A percentile compares a stretch with the other conserved stretches of the same genome.
Conservation (phyloP, 1,140 invertebrate genomes). For the Plectrocnemia conspersa region DNA sequence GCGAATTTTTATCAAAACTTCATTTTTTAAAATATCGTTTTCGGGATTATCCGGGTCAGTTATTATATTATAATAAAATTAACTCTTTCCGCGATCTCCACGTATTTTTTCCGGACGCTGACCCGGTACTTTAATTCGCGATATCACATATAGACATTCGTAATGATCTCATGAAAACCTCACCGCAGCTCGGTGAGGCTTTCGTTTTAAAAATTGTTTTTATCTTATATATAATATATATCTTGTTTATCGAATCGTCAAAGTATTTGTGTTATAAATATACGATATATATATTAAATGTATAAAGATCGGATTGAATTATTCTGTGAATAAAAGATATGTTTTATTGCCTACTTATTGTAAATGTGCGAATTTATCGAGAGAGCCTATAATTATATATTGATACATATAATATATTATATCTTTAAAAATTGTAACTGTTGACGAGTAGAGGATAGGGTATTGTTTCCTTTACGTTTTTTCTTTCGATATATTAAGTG, state of each 20-base stretch:
- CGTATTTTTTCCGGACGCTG: no score
- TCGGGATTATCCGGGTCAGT: no score
- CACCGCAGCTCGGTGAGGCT: no score
- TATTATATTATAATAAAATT: no score
- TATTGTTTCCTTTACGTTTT: constrained; percentile 18
- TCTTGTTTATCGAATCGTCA: constrained; percentile 27
- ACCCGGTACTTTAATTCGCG: no score
- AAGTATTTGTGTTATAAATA: constrained; percentile 30
- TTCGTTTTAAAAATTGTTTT: no score
- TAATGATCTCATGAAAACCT: background rate
- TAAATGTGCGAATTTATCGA: constrained; percentile 24
- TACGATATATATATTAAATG: constrained; percentile 15
- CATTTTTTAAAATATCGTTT: no score
- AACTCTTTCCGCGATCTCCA: no score
- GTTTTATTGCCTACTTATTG: constrained; percentile 28
- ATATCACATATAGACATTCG: no score
- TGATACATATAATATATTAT: constrained; percentile 17
- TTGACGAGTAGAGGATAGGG: constrained; percentile 22
- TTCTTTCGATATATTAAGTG: no score
- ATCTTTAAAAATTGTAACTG: constrained; percentile 25
- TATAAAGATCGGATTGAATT: constrained; percentile 9
- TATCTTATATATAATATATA: constrained; percentile 8
- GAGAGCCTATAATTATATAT: constrained; percentile 25
- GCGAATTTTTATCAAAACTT: background rate
- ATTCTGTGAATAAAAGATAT: constrained; percentile 7